These are phyloP conservation scores for Cynodonichthys magdalenae DNA, from an alignment of 2,797 vertebrate genomes.

Conservation along the genomic window DNA sequence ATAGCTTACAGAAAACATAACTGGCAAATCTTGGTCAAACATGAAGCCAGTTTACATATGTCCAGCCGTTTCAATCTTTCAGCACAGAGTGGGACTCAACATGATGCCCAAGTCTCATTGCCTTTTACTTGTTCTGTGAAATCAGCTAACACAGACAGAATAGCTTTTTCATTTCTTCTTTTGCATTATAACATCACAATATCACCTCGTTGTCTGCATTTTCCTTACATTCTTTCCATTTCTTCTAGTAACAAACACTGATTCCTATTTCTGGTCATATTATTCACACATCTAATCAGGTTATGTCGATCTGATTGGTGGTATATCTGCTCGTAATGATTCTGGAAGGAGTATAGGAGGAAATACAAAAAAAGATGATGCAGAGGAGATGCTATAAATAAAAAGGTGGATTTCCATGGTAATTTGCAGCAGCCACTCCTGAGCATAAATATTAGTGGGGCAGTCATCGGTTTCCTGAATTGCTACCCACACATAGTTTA, in stretches of 20 bases:
- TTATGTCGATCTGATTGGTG: slow-evolving; percentile 13
- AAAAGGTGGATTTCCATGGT: slow-evolving; percentile 21
- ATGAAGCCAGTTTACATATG: slow-evolving; percentile 76
- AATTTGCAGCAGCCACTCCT: not conserved
- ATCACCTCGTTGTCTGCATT: slow-evolving; percentile 1
- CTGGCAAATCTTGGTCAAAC: slow-evolving; percentile 75
- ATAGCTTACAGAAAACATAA: slow-evolving; percentile 69
- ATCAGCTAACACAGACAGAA: slow-evolving; percentile 53
- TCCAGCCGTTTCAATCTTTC: slow-evolving; percentile 75
- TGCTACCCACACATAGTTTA: no score
- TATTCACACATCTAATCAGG: slow-evolving; percentile 24
- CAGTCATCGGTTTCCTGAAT: no score
- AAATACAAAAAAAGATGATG: slow-evolving; percentile 18
- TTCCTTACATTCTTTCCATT: not conserved
- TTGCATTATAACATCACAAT: slow-evolving; percentile 19
- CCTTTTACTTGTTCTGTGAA: slow-evolving; percentile 51
- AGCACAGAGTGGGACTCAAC: slow-evolving; percentile 69
- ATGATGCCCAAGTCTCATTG: slow-evolving; percentile 66
- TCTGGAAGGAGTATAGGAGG: slow-evolving; percentile 6
- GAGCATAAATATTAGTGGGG: no score
- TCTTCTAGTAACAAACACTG: slow-evolving; percentile 9
- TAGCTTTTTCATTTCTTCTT: slow-evolving; percentile 20
- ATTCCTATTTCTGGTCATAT: slow-evolving; percentile 5
- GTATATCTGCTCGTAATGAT: slow-evolving; percentile 24
- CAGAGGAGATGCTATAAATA: slow-evolving; percentile 18